Percentiles rank a stretch among this genome's conserved stretches.
These are phyloP conservation scores for Notarius quadriscutis DNA, from an alignment of 2,113 vertebrate genomes.

Conservation along the genomic window DNA sequence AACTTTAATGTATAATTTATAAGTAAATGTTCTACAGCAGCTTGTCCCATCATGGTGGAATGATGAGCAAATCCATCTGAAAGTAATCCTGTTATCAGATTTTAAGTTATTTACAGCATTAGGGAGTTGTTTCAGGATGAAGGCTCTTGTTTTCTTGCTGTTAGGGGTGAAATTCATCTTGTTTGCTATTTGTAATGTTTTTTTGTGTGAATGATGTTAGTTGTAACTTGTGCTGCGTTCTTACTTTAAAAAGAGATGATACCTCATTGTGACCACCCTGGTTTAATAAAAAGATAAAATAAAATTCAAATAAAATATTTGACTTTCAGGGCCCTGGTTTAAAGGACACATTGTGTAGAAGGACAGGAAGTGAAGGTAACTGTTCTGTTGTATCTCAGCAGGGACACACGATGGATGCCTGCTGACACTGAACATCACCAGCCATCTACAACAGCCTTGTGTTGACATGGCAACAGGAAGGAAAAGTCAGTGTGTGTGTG, in stretches of 20 bases:
- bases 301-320: background rate
- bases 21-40: too few relatives aligned
- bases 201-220: background rate
- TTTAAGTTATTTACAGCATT: background rate
- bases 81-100: background rate
- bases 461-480: slow-evolving; percentile 57
- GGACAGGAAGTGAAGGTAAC: background rate
- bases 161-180: background rate
- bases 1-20: background rate
- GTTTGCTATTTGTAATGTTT: too few relatives aligned
- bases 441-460: slow-evolving; percentile 32
- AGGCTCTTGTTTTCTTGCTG: background rate
- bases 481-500: slow-evolving; percentile 47
- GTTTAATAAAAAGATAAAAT: background rate
- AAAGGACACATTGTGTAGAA: background rate
- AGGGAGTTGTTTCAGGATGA: background rate
- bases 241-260: background rate
- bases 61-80: too few relatives aligned
- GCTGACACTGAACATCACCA: slow-evolving; percentile 19
- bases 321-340: background rate
- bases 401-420: slow-evolving; percentile 25
- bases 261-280: background rate
- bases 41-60: background rate
- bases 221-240: background rate
- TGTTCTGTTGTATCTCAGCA: slow-evolving; percentile 27